Conservation (phyloP, 2,888 invertebrate species). For the Hemaris fuciformis region DNA sequence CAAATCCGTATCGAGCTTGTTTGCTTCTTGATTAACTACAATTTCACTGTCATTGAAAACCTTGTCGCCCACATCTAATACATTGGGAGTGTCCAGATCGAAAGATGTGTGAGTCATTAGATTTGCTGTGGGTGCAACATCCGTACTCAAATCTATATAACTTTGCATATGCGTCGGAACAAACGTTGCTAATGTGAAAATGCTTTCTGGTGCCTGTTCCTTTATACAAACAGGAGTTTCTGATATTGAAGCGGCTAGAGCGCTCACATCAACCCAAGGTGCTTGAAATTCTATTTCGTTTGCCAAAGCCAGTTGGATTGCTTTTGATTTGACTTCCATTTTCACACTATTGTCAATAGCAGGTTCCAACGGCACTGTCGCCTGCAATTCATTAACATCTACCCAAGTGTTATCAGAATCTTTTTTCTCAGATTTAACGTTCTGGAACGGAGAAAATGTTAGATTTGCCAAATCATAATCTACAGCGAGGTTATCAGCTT, state of each 20-base stretch:
- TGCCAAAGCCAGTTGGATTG: conserved; percentile 87
- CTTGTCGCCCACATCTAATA: conserved; percentile 66
- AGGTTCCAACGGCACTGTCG: conserved; percentile 33
- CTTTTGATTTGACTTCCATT: conserved; percentile 69
- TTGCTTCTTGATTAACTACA: conserved; percentile 55
- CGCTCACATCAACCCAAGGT: conserved; percentile 88
- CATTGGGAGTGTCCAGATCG: conserved; percentile 63
- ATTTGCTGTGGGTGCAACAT: conserved; percentile 61
- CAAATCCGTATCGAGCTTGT: conserved; percentile 46
- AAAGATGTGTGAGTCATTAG: conserved; percentile 60
- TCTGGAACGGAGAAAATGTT: conserved; percentile 50
- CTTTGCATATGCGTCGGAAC: conserved; percentile 86
- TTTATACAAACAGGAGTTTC: conserved; percentile 84
- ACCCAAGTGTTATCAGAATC: conserved; percentile 47
- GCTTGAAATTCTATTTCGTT: conserved; percentile 88
- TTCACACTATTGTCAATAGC: conserved; percentile 31
- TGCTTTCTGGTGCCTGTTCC: conserved; percentile 79
- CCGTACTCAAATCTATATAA: conserved; percentile 72
- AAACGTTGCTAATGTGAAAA: conserved; percentile 79
- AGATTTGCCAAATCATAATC: conserved; percentile 65
- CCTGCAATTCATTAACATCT: conserved; percentile 49
- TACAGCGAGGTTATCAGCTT: conserved; percentile 43
- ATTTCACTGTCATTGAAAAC: conserved; percentile 73
- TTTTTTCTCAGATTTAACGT: conserved; percentile 53
- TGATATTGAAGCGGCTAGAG: conserved; percentile 84